Base-by-base conservation (phyloP, 2,888 invertebrate genomes). In the Corythucha ciliata region DNA sequence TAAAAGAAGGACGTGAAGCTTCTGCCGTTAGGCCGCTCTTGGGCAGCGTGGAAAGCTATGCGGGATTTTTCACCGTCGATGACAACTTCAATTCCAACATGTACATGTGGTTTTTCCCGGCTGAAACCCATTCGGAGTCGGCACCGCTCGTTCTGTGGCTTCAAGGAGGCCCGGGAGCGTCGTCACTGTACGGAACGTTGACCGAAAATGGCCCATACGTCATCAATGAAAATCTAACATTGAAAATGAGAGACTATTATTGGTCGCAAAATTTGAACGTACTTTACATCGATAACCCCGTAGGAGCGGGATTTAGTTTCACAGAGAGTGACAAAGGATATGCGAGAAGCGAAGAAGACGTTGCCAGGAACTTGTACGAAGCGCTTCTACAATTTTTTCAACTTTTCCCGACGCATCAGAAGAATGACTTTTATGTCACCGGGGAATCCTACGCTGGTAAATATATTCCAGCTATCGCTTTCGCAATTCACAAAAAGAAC, bases 201-300 rank as follows among this genome's bases (percentile, higher is more conserved):
- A 77, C 78, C 0, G 92, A 92, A 69, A 83, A 90, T 64, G 86
- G 93, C 0, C 91, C 91, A 0, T 78, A 81, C 59, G 50, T 52
- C 18, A 42, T 57, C 6, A 55, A 22, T 33, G 49, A 52, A 37
- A 49, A 56, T 20, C 32, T 33, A 12, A 48, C 42, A 83, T 68
- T 82, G 46, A 70, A 73, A 58, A 69, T 76, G 56, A 75, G 88
- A 33, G 76, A 82, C 60, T 81, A 81, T 61, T 78, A 83, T 8
- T 94, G 93, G 93, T 81, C 79, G 48, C 69, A 75, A 32, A 78
- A 78, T 10, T 86, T 87, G 66, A 80, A 83, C 60, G 69, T 93
- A 36, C 75, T 94, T 48, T 94, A 87, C 66, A 83, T 94, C 52
- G 93, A 94, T 67, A 93, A 90, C 67, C 93, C 93, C 0, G 92